Base-by-base conservation (phyloP, 2,797 vertebrate genomes). In the Crossoptilon crossoptilon region DNA sequence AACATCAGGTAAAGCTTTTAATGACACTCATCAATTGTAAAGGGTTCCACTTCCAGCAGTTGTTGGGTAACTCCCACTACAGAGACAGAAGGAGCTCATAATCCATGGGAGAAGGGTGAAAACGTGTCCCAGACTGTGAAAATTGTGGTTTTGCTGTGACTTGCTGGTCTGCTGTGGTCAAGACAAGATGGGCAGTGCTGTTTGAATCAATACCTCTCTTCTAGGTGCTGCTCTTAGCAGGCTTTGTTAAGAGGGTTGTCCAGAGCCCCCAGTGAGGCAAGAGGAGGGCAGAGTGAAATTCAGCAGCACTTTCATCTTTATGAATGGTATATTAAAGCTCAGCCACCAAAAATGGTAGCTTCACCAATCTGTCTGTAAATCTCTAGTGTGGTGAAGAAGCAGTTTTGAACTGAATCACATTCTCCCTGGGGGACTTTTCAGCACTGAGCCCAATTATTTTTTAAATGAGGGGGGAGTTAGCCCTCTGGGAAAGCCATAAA, bases 401-500 rank as follows among this genome's bases (percentile, higher is more conserved):
- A 2, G 81, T 91, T 88, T 60, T 66, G 35, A 74, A 77, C 44
- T 58, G 62, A 79, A 94, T 29, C 3, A 8, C 5, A 1, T 43
- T 76, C 31, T 94, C 31, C 74, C 60, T 9, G 9, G 71, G 53
- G 64, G 58, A 53, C 31, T 53, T 82, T 70, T 87, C 77, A 75
- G 66, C 41, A 62, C 16, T 19, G 37, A 83, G 53, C 55, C 58
- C 0, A 80, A 69, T 84, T 80, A 71, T 44, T 81, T 96, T 91
- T 91, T 64, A 90, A 94, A 88, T 76, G 19, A 3, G 22, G 27
- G 6, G 1, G 31, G 8, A 1, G 39, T 68, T 80, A 67, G 53
- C 11, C 46, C 88, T 87, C 46, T 4, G 69, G 64, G n/a, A 67
- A 91, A 91, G 58, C 66, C 18, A 18, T 90, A 83, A 39, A 90